Conservation (phyloP, 2,797 vertebrate species). For the Enteromius viviparus region DNA sequence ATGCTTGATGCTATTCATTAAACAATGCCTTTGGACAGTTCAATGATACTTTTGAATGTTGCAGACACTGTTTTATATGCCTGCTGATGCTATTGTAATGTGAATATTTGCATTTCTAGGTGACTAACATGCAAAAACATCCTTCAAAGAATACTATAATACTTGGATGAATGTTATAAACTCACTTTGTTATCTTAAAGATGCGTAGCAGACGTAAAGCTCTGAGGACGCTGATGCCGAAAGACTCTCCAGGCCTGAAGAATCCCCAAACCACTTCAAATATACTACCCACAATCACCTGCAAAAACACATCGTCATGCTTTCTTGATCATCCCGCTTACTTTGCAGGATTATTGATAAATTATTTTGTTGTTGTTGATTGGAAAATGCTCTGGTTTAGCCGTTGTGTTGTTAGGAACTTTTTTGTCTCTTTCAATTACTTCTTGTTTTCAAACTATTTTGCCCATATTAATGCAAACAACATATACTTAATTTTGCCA, state of each 20-base stretch:
- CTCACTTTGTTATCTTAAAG: conserved; percentile 98
- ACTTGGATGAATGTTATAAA: conserved; percentile 14
- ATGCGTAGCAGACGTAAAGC: conserved; percentile 94
- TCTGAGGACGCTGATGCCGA: conserved; percentile 95
- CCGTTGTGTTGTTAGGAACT: neutral
- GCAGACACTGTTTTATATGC: neutral
- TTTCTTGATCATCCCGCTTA: neutral
- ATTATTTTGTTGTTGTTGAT: neutral
- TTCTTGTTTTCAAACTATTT: too few relatives aligned
- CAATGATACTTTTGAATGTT: neutral
- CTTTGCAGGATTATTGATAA: neutral
- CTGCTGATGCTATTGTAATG: neutral
- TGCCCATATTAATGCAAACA: neutral
- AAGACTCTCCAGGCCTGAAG: conserved; percentile 95
- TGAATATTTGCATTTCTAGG: neutral
- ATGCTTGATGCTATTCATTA: neutral
- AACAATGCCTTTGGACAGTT: neutral
- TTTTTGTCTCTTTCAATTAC: neutral
- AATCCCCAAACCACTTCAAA: conserved; percentile 98
- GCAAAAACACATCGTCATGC: conserved; percentile 40
- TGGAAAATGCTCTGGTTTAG: neutral
- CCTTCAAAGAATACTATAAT: neutral
- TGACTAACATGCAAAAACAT: neutral
- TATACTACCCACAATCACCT: conserved; percentile 98
- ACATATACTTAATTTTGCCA: too few relatives aligned